Base-by-base conservation (phyloP, 2,888 invertebrate genomes). In the Scaptomyza reducta region DNA sequence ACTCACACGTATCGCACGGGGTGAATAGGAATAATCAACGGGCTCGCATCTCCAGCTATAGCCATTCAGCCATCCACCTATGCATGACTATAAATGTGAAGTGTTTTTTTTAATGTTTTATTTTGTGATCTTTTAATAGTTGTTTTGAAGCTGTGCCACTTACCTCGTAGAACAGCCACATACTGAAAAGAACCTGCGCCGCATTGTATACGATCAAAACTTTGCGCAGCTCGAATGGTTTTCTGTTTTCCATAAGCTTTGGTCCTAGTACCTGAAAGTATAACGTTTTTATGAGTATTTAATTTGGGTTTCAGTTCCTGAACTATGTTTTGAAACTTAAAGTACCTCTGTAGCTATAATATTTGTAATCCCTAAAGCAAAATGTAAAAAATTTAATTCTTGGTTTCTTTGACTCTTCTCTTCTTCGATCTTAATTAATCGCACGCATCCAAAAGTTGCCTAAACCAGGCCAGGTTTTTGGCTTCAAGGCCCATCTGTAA, bases 121-220 rank as follows among this genome's bases (percentile, higher is more conserved):
- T 44, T 44, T 57, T 29, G 41, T 16, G 22, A 45, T 38, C 38
- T 47, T 49, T 14, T 6, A 13, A 1, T 44, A 31, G 22, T 10
- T 27, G 6, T 9, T 33, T 5, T 41, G 18, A 7, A 14, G n/a
- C 25, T 38, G 13, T 18, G 29, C 54, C 41, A 86, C 87, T 91
- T 90, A 94, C 92, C 89, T 92, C 92, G 63, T 88, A 93, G 92
- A 90, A 93, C 79, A 92, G 91, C 92, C 89, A 94, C 73, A 82
- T 91, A 91, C 94, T 94, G 81, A 91, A 93, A 83, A 90, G 44
- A 50, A 91, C 91, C 95, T 98, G 97, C 70, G 95, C 93, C 55
- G 96, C 93, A 92, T 98, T 98, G 92, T 98, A 98, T 85, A 94
- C 94, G 71, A 98, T 94, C 83, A 98, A 93, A 29, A 96, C 92